These are phyloP conservation scores for Enteromius fasciolatus DNA, from an alignment of 2,797 vertebrate species.

Conservation along the genomic window DNA sequence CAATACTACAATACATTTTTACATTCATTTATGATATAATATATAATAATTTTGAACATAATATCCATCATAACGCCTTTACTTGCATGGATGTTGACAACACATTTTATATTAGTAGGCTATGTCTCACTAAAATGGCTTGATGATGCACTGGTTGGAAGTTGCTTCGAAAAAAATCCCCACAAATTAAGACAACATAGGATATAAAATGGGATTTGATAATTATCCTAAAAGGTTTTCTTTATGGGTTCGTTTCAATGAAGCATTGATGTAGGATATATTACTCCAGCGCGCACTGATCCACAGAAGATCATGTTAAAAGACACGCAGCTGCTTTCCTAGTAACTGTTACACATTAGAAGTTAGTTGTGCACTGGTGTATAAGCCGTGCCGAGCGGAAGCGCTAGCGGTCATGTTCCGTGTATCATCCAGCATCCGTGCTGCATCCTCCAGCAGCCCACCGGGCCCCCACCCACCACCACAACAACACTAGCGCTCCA, in stretches of 20 bases:
- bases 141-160: neutral
- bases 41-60: neutral
- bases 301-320: neutral
- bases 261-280: neutral
- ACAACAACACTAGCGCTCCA: constrained; percentile 31
- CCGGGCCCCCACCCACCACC: constrained; percentile 35
- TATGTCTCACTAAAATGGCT: neutral
- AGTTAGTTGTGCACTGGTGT: neutral
- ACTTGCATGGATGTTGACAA: neutral
- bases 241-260: neutral
- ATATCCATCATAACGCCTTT: neutral
- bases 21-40: neutral
- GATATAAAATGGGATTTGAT: neutral
- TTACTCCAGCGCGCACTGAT: neutral
- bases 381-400: neutral
- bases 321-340: neutral
- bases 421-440: constrained; percentile 26
- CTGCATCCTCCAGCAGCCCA: constrained; percentile 34
- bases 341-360: neutral
- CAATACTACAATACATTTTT: neutral
- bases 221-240: neutral
- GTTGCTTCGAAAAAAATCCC: neutral
- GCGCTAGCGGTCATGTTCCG: constrained; percentile 20
- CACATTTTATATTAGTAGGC: neutral
- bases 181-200: neutral